phyloP scores from a whole-genome alignment of 2,888 invertebrate genomes.

The Tiliacea citrago region DNA sequence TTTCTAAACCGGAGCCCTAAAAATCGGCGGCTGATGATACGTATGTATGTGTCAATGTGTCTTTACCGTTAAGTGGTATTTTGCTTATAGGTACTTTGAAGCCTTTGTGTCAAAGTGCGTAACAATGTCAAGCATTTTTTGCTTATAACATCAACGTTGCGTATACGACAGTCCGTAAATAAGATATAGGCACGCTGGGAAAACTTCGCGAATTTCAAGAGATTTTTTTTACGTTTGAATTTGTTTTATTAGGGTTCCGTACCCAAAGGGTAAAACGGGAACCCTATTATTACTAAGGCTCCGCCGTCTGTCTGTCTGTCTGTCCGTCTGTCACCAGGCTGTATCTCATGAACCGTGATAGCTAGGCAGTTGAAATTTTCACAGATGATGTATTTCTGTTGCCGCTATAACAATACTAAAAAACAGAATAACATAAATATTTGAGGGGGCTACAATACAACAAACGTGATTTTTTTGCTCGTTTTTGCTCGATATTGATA shows the following conservation, averaged over 20 bases:
- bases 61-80: slow-evolving; percentile 29
- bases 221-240: slow-evolving; percentile 2
- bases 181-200: slow-evolving; percentile 25
- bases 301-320: too few relatives aligned
- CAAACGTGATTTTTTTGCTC: too few relatives aligned
- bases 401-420: too few relatives aligned
- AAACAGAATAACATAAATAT: too few relatives aligned
- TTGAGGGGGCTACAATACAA: too few relatives aligned
- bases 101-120: slow-evolving; percentile 47
- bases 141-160: slow-evolving; percentile 37
- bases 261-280: too few relatives aligned
- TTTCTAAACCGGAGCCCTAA: neutral
- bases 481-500: too few relatives aligned
- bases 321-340: too few relatives aligned
- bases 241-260: slow-evolving; percentile 4
- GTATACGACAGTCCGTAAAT: slow-evolving; percentile 42
- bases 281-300: too few relatives aligned
- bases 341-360: too few relatives aligned
- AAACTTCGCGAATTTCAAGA: slow-evolving; percentile 19
- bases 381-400: too few relatives aligned
- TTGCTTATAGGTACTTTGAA: slow-evolving; percentile 34
- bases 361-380: too few relatives aligned
- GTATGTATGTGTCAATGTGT: neutral
- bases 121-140: slow-evolving; percentile 51
- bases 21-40: neutral